Evolutionary conservation across 2,797 vertebrate genomes (phyloP).

Genomic region (Pseudochirops cupreus): DNA sequence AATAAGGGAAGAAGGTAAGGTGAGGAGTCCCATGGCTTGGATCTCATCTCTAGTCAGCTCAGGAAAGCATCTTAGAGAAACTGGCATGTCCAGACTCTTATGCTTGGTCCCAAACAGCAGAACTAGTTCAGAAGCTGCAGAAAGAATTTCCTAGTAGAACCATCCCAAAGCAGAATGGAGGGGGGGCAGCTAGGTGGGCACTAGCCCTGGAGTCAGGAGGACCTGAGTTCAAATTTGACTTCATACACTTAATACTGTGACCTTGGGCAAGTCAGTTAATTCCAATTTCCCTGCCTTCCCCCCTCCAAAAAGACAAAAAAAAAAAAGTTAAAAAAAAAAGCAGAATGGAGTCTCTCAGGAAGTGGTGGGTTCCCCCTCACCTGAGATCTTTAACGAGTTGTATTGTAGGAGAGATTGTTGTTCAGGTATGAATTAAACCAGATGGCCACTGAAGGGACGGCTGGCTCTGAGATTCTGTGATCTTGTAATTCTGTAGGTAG

Average conservation of each 20-base stretch:
- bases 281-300: no score
- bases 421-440: neutral
- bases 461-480: neutral
- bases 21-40: neutral
- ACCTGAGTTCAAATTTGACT: no score
- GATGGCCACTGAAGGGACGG: neutral
- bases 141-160: neutral
- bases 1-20: neutral
- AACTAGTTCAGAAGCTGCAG: neutral
- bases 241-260: no score
- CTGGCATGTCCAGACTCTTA: neutral
- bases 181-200: no score
- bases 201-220: no score
- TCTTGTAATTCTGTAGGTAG: neutral
- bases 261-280: no score
- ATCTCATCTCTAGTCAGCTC: neutral
- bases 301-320: no score
- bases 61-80: neutral
- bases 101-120: neutral
- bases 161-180: neutral
- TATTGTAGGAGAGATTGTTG: neutral
- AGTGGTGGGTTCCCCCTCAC: neutral
- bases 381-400: neutral
- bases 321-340: neutral
- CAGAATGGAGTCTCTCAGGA: neutral